Evolutionary conservation across 1,140 invertebrate species (phyloP), one percentile per base, ranked within the genome.

Genomic region (Bombus turneri): DNA sequence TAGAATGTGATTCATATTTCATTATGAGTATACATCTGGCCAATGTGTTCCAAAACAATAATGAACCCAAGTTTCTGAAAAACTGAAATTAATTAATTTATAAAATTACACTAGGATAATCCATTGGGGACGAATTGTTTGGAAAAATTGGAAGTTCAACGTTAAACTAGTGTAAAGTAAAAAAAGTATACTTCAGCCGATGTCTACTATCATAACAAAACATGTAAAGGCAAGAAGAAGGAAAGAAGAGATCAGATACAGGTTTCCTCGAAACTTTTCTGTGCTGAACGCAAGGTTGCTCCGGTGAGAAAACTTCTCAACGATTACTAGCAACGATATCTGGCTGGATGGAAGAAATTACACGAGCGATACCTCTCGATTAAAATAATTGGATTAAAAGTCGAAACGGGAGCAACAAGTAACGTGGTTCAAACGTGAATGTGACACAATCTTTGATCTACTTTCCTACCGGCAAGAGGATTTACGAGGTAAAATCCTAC

Each of bases 381-480:
- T 74, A 81, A 85, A 85, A 81, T 85, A 85, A 85, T 85, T 85
- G 84, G 84, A 85, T 81, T 81, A 75, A 81, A 85, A 81, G 78
- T 73, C 66, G 69, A 80, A 85, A 85, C 34, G 79, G 71, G 71
- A 66, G 71, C 78, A 73, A 43, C 78, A 34, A 53, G 83, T 34
- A 53, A 74, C 79, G 72, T 37, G 75, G 57, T 68, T 86, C 69
- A 68, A 88, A 75, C 64, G 59, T 8, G 87, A 88, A 88, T 71
- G 77, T 79, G 87, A 89, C 87, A 47, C 81, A 89, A 89, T 89
- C 88, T 89, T 83, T 80, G 85, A 89, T 89, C 88, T 86, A 68
- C 85, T 89, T 89, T 81, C 66, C 71, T 71, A 73, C 72, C 31
- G 73, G 37, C 87, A 57, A n/a, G 72, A 89, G n/a, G 81, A 89